Evolutionary conservation across 2,888 invertebrate genomes (phyloP), one percentile per base, ranked within the genome.

Genomic region (Corbicula japonica): DNA sequence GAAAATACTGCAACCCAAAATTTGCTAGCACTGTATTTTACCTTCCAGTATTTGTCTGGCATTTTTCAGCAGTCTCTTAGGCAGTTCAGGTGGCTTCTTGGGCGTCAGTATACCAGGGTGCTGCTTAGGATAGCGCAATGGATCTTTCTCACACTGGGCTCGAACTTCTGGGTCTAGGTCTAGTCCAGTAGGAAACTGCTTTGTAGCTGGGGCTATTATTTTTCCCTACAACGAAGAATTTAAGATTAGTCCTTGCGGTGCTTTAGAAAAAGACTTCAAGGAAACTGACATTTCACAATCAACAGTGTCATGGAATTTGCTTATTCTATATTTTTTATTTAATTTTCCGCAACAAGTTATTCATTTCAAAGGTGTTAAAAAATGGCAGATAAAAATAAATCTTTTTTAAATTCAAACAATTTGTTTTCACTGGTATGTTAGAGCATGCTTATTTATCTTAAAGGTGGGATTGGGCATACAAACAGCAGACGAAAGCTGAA

Each of bases 51-150:
- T 46, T 10, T 65, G 58, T 52, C 81, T 61, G 6, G 84, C 73
- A 34, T 87, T 81, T 35, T 76, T 81, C n/a, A 71, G 60, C n/a
- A 88, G 71, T 6, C 70, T 54, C 8, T 62, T 62, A 21, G 89
- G 89, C 26, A 86, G 26, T 0, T 38, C 32, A 10, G 83, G 58
- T 18, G 60, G 65, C 18, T 73, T 83, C 18, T 71, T 80, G 28
- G 79, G 41, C 28, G 60, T 52, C 75, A 87, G 76, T 8, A 81
- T 50, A 12, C 89, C 89, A 10, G 84, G 82, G 63, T 89, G 87
- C n/a, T 52, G 48, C 58, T 77, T 83, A 3, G 72, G 44, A 44
- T 79, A 60, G 3, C 66, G 23, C n/a, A 44, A 6, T 26, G 73
- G 74, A 52, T 79, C 70, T 10, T 35, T 26, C n/a, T 46, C 50